Percentiles rank a stretch among this genome's conserved stretches.
phyloP scores from a whole-genome alignment of 1,140 invertebrate genomes.

The Belonocnema kinseyi region DNA sequence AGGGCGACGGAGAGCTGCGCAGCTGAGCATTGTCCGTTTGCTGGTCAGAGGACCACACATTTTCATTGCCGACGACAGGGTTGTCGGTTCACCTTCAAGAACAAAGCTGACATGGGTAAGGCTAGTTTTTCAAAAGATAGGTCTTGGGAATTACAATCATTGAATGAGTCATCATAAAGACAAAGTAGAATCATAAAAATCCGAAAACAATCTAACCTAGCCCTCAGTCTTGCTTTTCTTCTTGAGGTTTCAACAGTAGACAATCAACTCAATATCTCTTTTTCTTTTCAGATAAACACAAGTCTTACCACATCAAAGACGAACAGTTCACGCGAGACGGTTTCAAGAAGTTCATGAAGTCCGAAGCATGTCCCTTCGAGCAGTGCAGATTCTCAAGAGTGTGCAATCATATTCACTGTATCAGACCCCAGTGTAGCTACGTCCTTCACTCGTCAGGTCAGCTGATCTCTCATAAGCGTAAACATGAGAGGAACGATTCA shows the following conservation, averaged over 20 bases:
- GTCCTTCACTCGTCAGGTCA: slow-evolving; percentile 97
- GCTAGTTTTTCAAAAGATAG: slow-evolving; percentile 32
- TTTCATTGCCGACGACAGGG: slow-evolving; percentile 95
- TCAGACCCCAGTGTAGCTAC: slow-evolving; percentile 95
- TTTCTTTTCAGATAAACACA: slow-evolving; percentile 93
- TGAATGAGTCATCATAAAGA: not conserved
- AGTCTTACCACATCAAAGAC: slow-evolving; percentile 98
- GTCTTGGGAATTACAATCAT: not conserved
- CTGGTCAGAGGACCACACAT: slow-evolving; percentile 96
- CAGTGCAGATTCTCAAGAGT: slow-evolving; percentile 94
- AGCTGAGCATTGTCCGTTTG: slow-evolving; percentile 91
- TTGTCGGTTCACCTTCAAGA: slow-evolving; percentile 98
- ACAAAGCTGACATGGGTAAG: slow-evolving; percentile 99
- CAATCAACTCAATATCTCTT: slow-evolving; percentile 17
- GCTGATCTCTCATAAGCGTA: slow-evolving; percentile 97
- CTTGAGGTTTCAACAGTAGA: slow-evolving; percentile 18
- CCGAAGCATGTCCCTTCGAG: slow-evolving; percentile 93
- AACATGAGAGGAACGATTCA: slow-evolving; percentile 95
- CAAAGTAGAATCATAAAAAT: slow-evolving; percentile 1
- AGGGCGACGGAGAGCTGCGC: slow-evolving; percentile 94
- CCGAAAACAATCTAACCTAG: slow-evolving; percentile 37
- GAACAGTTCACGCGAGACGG: slow-evolving; percentile 96
- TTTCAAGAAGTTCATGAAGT: slow-evolving; percentile 99
- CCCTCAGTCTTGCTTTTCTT: slow-evolving; percentile 25
- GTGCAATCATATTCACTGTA: slow-evolving; percentile 99